A percentile compares a stretch with the other conserved stretches of the same genome.
These are phyloP conservation scores for Pollenia griseotomentosa DNA, from an alignment of 2,888 invertebrate genomes.

Conservation along the genomic window DNA sequence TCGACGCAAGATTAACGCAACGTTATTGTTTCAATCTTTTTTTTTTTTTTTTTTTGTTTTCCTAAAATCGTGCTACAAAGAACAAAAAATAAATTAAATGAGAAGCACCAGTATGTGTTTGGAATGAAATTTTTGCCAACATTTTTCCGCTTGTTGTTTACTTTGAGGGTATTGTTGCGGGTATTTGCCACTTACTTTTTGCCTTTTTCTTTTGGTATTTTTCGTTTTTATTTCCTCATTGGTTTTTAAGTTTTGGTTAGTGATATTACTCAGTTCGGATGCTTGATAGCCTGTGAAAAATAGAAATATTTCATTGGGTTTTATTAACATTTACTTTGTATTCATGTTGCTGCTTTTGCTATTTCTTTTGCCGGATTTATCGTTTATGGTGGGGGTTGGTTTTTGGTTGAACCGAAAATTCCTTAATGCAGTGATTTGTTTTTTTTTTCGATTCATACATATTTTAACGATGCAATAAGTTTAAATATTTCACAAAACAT, in stretches of 20 bases:
- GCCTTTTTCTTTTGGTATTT: not conserved
- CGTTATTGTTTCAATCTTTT: not conserved
- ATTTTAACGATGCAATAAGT: conserved; percentile 58
- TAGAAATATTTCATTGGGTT: conserved; percentile 56
- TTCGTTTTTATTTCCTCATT: not conserved
- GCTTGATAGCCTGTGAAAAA: conserved; percentile 61
- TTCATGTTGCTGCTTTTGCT: conserved; percentile 21
- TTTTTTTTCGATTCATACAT: not conserved
- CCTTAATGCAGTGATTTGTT: conserved; percentile 45
- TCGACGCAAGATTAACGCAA: conserved; percentile 46
- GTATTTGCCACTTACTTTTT: not conserved
- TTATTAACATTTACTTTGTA: conserved; percentile 57
- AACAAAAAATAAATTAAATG: conserved; percentile 24
- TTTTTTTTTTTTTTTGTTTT: not conserved
- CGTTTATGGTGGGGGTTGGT: not conserved
- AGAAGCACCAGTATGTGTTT: conserved; percentile 40
- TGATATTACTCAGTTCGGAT: conserved; percentile 10
- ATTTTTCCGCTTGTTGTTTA: conserved; percentile 1
- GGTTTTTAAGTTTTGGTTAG: conserved; percentile 21
- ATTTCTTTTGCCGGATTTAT: not conserved
- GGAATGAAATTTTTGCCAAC: conserved; percentile 24
- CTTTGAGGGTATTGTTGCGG: conserved; percentile 23
- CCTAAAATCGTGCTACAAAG: not conserved
- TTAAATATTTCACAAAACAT: conserved; percentile 57
- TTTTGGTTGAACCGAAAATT: not conserved